phyloP scores from a whole-genome alignment of 2,888 invertebrate species.

The Cecidostiba fungosa region DNA sequence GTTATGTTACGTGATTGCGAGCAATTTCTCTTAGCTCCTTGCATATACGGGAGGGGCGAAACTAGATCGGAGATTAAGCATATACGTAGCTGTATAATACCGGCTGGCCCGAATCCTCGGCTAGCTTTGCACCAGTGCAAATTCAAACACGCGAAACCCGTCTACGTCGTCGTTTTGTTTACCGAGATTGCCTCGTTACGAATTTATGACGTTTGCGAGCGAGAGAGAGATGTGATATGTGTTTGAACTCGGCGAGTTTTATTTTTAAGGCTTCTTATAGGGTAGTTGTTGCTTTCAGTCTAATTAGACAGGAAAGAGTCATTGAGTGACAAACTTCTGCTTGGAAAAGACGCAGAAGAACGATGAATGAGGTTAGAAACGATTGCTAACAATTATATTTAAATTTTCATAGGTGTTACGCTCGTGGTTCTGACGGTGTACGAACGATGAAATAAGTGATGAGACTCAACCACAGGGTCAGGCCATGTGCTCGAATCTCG shows the following conservation, averaged over 20 bases:
- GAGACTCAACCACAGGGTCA: slow-evolving; percentile 19
- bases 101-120: not conserved
- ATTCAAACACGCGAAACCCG: slow-evolving; percentile 27
- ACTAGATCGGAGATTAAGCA: slow-evolving; percentile 27
- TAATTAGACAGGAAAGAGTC: not conserved
- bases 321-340: slow-evolving; percentile 22
- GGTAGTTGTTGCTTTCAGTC: not conserved
- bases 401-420: not conserved
- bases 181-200: slow-evolving; percentile 54
- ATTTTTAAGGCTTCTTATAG: not conserved
- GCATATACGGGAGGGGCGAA: not conserved
- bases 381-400: not conserved
- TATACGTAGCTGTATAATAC: not conserved
- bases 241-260: not conserved
- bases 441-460: slow-evolving; percentile 39
- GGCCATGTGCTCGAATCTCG: not conserved
- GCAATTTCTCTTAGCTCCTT: slow-evolving; percentile 17
- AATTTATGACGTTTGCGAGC: slow-evolving; percentile 42
- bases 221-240: not conserved
- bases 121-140: not conserved
- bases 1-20: slow-evolving; percentile 3
- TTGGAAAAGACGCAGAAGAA: not conserved
- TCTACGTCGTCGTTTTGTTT: slow-evolving; percentile 24
- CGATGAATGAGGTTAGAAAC: slow-evolving; percentile 4
- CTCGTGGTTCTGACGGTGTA: not conserved